phyloP scores from a whole-genome alignment of 1,140 invertebrate species.

The honey bee (Apis mellifera) region Amel_HAv3.1 CM009943.2:8355001-8355500 shows the following conservation, averaged over 20 bases:
- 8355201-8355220: too few species aligned
- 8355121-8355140: too few species aligned
- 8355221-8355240: too few species aligned
- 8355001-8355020: conserved; percentile 75
- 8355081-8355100: too few species aligned
- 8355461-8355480: conserved; percentile 26
- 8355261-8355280: too few species aligned
- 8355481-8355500: not conserved
- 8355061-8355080: not conserved
- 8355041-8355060: conserved; percentile 51
- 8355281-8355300: conserved; percentile 12
- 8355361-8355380: not conserved
- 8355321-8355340: conserved; percentile 24
- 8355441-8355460: conserved; percentile 14
- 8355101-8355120: too few species aligned
- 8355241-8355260: too few species aligned
- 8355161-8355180: too few species aligned
- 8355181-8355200: too few species aligned
- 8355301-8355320: conserved; percentile 60
- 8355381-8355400: not conserved
- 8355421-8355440: conserved; percentile 9
- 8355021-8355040: conserved; percentile 71
- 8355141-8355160: too few species aligned
- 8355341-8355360: conserved; percentile 8
- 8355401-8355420: conserved; percentile 22